A percentile compares a stretch with the other conserved stretches of the same genome.
phyloP scores from a whole-genome alignment of 2,113 vertebrate species.

The Phalacrocorax pelagicus region DNA sequence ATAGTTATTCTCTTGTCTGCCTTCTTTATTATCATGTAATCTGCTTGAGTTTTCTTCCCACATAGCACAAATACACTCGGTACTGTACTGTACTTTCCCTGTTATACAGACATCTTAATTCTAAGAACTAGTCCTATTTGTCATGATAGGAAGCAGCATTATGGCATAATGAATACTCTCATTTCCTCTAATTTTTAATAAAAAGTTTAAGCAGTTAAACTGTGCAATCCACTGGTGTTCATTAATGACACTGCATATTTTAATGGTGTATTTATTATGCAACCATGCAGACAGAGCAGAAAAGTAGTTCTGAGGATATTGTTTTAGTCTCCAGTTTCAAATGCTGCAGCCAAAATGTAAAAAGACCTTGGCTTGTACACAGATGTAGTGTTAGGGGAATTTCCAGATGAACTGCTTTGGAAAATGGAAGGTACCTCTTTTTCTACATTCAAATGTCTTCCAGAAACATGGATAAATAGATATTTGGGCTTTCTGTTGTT shows the following conservation, averaged over 20 bases:
- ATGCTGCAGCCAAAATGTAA: background rate
- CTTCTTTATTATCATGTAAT: constrained; percentile 18
- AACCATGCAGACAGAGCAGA: background rate
- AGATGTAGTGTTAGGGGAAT: background rate
- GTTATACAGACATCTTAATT: constrained; percentile 32
- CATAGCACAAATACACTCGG: background rate
- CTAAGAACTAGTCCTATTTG: constrained; percentile 17
- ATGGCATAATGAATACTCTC: constrained; percentile 53
- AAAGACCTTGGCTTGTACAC: background rate
- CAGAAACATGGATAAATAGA: background rate
- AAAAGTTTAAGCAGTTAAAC: constrained; percentile 65
- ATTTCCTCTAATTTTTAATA: constrained; percentile 62
- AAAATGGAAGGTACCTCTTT: background rate
- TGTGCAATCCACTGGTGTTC: constrained; percentile 46
- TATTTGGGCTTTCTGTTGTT: background rate
- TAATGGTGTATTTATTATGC: constrained; percentile 59
- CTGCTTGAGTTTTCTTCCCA: background rate
- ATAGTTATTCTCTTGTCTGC: background rate
- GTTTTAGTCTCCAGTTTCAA: background rate
- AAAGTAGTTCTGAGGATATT: background rate
- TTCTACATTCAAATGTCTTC: background rate
- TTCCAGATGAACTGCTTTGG: background rate
- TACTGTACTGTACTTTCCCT: background rate
- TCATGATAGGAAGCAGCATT: constrained; percentile 47
- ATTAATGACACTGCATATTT: constrained; percentile 52